Evolutionary conservation across 2,113 vertebrate species (phyloP).

Genomic region (Microcebus tavaratra): DNA sequence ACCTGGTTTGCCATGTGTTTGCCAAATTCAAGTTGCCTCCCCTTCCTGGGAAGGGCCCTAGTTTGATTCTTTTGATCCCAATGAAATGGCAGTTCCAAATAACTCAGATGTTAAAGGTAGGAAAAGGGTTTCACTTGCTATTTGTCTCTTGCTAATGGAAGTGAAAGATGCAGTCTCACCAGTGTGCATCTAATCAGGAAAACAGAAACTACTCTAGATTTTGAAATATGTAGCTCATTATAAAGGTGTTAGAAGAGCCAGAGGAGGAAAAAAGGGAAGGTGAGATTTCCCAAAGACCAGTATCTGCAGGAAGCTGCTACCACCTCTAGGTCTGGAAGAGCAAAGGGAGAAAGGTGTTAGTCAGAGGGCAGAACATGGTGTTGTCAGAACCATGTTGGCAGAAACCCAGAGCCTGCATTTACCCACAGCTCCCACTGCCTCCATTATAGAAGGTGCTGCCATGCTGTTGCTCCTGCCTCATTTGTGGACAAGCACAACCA

Average conservation of each 20-base stretch:
- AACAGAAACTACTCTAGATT: background rate
- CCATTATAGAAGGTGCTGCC: background rate
- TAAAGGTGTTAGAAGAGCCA: background rate
- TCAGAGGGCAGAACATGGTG: background rate
- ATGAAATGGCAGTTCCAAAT: background rate
- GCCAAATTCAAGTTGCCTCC: background rate
- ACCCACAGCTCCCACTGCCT: accelerated
- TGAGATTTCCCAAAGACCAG: background rate
- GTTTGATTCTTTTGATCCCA: background rate
- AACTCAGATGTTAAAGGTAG: background rate
- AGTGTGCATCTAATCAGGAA: background rate
- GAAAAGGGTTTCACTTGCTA: background rate
- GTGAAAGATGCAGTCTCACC: background rate
- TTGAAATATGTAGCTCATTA: background rate
- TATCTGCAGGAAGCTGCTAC: background rate
- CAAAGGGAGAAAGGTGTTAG: background rate
- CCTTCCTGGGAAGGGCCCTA: background rate
- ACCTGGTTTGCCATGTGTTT: background rate
- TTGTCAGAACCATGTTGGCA: background rate
- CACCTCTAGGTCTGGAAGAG: background rate
- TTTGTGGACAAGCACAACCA: background rate
- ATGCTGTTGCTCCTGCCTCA: background rate
- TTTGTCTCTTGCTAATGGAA: background rate
- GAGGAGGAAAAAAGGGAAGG: background rate
- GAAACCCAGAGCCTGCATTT: background rate